phyloP scores from a whole-genome alignment of 2,888 invertebrate species.

The Apoda limacodes region DNA sequence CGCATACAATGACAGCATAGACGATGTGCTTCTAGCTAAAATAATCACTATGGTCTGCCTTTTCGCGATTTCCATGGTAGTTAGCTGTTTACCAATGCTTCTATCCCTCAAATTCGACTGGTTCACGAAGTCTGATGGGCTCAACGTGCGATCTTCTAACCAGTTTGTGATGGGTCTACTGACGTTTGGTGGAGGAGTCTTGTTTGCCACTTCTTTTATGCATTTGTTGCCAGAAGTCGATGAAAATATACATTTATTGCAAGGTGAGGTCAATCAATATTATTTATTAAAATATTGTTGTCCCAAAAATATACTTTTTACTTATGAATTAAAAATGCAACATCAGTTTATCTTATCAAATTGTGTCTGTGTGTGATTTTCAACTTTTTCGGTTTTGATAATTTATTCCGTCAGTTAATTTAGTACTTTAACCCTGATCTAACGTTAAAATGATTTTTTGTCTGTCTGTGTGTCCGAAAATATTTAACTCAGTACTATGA shows the following conservation, averaged over 20 bases:
- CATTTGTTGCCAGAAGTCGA: constrained; percentile 85
- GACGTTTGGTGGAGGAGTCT: constrained; percentile 85
- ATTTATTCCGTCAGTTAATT: too few species aligned
- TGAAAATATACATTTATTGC: constrained; percentile 73
- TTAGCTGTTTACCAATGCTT: constrained; percentile 81
- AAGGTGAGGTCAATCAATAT: constrained; percentile 42
- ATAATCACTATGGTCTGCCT: constrained; percentile 82
- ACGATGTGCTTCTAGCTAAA: constrained; percentile 76
- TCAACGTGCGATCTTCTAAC: constrained; percentile 60
- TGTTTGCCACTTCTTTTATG: constrained; percentile 84
- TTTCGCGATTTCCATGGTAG: constrained; percentile 78
- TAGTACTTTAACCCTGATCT: too few species aligned
- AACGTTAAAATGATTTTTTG: too few species aligned
- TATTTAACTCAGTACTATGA: too few species aligned
- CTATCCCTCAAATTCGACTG: constrained; percentile 76
- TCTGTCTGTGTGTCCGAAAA: too few species aligned
- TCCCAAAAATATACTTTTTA: too few species aligned
- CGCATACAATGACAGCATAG: constrained; percentile 24
- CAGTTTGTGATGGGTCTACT: constrained; percentile 72
- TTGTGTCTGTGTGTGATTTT: too few species aligned
- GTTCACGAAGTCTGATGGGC: constrained; percentile 52
- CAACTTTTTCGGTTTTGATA: too few species aligned
- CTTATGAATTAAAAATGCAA: too few species aligned
- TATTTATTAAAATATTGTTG: background rate
- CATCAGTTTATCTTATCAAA: too few species aligned